Evolutionary conservation across 2,888 invertebrate species (phyloP), one percentile per base, ranked within the genome.

Genomic region (Azorinus chamasolen): DNA sequence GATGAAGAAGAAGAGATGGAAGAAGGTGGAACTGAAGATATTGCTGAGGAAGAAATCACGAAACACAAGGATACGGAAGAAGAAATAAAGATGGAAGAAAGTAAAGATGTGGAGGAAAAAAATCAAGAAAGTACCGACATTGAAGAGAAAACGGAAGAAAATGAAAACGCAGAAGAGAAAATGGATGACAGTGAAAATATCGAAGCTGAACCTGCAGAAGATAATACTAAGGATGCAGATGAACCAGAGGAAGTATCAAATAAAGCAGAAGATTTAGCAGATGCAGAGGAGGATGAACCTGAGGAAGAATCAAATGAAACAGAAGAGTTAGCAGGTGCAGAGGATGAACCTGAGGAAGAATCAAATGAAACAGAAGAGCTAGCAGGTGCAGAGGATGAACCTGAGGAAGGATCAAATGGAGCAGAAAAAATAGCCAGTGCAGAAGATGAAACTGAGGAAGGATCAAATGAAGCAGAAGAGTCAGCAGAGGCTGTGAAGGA

Each of bases 391-490:
- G 45, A 51, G 43, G 39, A 45, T 48, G 18, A 22, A 20, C 6
- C 39, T n/a, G 53, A 53, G 41, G 46, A 66, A 43, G 53, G 54
- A 24, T 46, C 18, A 41, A 51, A 65, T 27, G 50, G 48, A 20
- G 14, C 43, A 16, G 62, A 54, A 43, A 39, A 55, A 43, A 37
- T 22, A 39, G 32, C 20, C 24, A 43, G 6, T 46, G 62, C 22
- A 18, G 45, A 51, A 43, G 39, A 45, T 48, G 18, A 22, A 20
- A 10, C 39, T n/a, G 53, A 53, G 41, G 46, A 66, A 43, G 53
- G 54, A 24, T 46, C 24, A 46, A 61, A 72, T n/a, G 68, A 68
- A 32, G 59, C 66, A 46, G 32, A 22, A 37, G 53, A 46, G 32
- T 39, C 14, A 37, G 24, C 43, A 20, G 27, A 65, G 25, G 32